Evolutionary conservation across 2,888 invertebrate genomes (phyloP).

Genomic region (Drosophila meridiana): DNA sequence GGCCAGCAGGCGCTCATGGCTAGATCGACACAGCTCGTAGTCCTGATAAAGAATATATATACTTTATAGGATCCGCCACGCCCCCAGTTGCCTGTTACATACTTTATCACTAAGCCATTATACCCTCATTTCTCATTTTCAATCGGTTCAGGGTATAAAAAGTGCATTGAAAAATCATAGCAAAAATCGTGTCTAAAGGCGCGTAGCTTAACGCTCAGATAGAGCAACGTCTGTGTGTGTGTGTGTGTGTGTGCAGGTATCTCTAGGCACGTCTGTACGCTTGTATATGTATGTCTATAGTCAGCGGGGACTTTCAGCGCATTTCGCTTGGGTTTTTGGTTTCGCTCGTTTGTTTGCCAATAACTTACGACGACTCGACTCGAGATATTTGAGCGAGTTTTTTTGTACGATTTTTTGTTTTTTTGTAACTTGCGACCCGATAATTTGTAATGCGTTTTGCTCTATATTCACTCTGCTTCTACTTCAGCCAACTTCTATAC

Average conservation of each 20-base stretch:
- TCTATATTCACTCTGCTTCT: slow-evolving; percentile 29
- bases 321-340: slow-evolving; percentile 18
- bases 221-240: slow-evolving; percentile 11
- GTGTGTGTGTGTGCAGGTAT: slow-evolving; percentile 16
- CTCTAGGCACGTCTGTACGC: slow-evolving; percentile 18
- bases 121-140: too few relatives aligned
- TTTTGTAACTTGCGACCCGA: slow-evolving; percentile 41
- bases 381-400: slow-evolving; percentile 32
- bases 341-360: slow-evolving; percentile 40
- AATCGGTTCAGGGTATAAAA: slow-evolving; percentile 2
- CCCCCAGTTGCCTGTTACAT: too few relatives aligned
- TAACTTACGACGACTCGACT: slow-evolving; percentile 28
- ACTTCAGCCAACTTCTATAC: slow-evolving; percentile 1
- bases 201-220: slow-evolving; percentile 46
- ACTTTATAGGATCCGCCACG: too few relatives aligned
- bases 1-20: too few relatives aligned
- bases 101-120: too few relatives aligned
- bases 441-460: slow-evolving; percentile 58
- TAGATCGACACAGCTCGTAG: too few relatives aligned
- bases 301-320: slow-evolving; percentile 12
- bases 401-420: neutral
- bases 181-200: slow-evolving; percentile 62
- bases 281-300: neutral
- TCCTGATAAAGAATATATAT: too few relatives aligned
- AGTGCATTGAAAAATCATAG: slow-evolving; percentile 67